phyloP scores from a whole-genome alignment of 2,113 vertebrate species.

The Muntiacus reevesi region DNA sequence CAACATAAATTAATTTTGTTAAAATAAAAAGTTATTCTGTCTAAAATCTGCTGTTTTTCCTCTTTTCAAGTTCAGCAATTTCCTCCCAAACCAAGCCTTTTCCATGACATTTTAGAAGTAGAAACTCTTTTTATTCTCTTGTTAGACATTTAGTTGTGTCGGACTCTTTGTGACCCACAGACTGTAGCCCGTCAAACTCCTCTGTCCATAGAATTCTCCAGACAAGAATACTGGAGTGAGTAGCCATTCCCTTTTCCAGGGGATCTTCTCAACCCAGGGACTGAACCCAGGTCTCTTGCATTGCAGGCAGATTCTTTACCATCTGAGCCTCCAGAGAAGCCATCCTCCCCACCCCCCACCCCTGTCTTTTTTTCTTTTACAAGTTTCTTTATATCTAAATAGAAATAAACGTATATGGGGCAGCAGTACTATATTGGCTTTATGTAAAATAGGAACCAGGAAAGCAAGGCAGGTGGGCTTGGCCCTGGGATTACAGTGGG shows the following conservation, averaged over 20 bases:
- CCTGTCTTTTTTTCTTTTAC: neutral
- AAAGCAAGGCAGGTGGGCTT: neutral
- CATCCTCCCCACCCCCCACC: neutral
- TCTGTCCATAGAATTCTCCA: neutral
- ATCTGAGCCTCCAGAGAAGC: neutral
- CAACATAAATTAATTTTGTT: conserved; percentile 49
- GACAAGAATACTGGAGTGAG: neutral
- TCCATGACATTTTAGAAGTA: neutral
- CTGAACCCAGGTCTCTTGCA: neutral
- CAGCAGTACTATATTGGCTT: neutral
- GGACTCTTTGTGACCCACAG: neutral
- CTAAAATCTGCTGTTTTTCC: neutral
- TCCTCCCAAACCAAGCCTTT: neutral
- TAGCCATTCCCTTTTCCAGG: neutral
- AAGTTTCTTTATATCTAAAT: neutral
- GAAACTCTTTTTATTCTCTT: neutral
- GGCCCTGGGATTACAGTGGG: neutral
- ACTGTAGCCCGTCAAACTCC: neutral
- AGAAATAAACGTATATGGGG: neutral
- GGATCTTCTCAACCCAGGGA: neutral
- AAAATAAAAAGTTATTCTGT: conserved; percentile 30
- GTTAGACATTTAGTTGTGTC: neutral
- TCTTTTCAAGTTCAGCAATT: neutral
- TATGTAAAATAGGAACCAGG: neutral
- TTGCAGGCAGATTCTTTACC: neutral